Percentiles rank a stretch among this genome's conserved stretches.
Conservation (phyloP, 37 sponge, comb jelly and placozoan species). For the Ianthella basta region DNA sequence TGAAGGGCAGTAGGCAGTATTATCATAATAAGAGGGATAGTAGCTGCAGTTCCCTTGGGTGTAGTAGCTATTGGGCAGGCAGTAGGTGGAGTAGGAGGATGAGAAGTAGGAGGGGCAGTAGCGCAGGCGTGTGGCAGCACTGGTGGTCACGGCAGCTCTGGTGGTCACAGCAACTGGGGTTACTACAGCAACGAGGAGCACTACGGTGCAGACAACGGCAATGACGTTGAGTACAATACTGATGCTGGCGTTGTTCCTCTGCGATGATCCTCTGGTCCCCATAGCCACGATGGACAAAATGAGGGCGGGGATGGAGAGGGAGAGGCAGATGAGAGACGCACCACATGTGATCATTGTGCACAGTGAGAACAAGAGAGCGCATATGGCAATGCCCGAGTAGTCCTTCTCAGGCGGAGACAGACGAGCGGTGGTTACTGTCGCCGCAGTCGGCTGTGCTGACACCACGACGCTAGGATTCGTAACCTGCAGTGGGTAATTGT, state of each 20-base stretch:
- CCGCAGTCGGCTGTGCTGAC: neutral
- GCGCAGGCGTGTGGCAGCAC: too few species aligned
- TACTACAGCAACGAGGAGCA: neutral
- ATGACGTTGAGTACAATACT: neutral
- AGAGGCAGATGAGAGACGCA: neutral
- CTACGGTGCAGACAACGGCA: neutral
- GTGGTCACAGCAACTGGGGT: too few species aligned
- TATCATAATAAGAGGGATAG: too few species aligned
- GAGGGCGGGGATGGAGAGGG: neutral
- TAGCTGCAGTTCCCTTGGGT: too few species aligned
- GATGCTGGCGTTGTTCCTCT: neutral
- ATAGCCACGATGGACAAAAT: neutral
- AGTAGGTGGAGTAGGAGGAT: too few species aligned
- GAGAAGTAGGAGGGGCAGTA: too few species aligned
- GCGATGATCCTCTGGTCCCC: neutral
- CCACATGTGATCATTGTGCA: neutral
- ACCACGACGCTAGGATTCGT: neutral
- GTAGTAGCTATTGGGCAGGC: too few species aligned
- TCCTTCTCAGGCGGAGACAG: neutral
- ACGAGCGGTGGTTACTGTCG: neutral
- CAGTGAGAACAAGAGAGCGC: neutral
- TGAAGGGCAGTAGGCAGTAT: too few species aligned
- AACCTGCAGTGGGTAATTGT: too few species aligned
- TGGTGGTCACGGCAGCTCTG: too few species aligned
- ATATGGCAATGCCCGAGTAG: neutral